Conservation (phyloP, 2,888 invertebrate genomes). For the Chalcis sispes region DNA sequence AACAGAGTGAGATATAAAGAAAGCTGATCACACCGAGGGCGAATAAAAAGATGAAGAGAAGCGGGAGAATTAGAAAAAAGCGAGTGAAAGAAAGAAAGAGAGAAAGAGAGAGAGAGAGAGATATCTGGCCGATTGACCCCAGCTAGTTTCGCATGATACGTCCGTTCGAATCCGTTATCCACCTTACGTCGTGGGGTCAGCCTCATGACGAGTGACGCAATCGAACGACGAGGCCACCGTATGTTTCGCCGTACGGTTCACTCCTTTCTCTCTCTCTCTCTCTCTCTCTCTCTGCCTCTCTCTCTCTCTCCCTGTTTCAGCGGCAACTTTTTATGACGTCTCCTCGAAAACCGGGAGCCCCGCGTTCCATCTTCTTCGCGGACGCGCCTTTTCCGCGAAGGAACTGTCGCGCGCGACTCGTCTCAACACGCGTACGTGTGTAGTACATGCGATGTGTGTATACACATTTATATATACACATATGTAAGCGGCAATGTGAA, state of each 20-base stretch:
- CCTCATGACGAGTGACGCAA: conserved; percentile 51
- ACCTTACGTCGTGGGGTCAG: conserved; percentile 51
- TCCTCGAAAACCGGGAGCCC: conserved; percentile 35
- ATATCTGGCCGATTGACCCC: conserved; percentile 56
- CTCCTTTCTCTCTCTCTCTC: conserved; percentile 27
- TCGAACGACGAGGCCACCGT: conserved; percentile 36
- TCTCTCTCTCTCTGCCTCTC: not conserved
- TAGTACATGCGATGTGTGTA: too few species aligned
- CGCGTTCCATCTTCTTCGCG: too few species aligned
- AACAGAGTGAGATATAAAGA: not conserved
- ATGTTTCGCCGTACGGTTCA: conserved; percentile 51
- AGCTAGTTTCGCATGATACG: not conserved
- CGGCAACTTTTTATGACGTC: conserved; percentile 8
- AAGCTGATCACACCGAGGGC: too few species aligned
- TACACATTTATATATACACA: not conserved
- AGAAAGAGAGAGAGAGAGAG: not conserved
- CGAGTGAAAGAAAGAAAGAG: conserved; percentile 5
- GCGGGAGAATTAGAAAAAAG: too few species aligned
- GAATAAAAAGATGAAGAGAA: too few species aligned
- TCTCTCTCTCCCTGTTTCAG: too few species aligned
- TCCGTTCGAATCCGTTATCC: not conserved
- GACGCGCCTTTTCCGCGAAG: conserved; percentile 49
- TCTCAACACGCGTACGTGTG: not conserved
- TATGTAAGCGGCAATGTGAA: too few species aligned
- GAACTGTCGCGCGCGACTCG: not conserved